Evolutionary conservation across 2,797 vertebrate species (phyloP).

Genomic region (Benthosema pterotum): DNA sequence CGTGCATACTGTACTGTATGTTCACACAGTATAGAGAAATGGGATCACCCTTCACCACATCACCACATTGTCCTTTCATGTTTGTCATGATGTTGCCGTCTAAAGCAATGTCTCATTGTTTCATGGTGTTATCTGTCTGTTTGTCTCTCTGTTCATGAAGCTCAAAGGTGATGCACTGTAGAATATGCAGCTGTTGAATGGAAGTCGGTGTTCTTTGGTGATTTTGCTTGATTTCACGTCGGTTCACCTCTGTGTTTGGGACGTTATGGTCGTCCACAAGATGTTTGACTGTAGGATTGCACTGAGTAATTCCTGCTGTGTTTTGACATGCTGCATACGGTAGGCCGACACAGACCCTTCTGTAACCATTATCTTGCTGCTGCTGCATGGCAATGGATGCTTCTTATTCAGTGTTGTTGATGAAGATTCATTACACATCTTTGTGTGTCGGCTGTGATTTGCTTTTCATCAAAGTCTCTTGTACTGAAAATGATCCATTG

Average conservation of each 20-base stretch:
- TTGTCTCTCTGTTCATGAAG: background rate
- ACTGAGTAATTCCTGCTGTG: background rate
- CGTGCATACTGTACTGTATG: too few species aligned
- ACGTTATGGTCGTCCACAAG: too few species aligned
- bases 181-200: background rate
- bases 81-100: background rate
- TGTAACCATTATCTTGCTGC: background rate
- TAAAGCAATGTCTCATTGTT: too few species aligned
- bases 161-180: background rate
- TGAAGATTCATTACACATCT: background rate
- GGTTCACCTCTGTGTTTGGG: background rate
- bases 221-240: constrained; percentile 1
- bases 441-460: constrained; percentile 9
- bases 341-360: background rate
- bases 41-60: too few species aligned
- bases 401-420: background rate
- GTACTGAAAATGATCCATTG: background rate
- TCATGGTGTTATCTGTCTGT: background rate
- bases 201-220: background rate
- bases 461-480: background rate
- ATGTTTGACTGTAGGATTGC: too few species aligned
- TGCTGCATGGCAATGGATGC: background rate
- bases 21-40: too few species aligned
- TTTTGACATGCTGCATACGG: background rate
- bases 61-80: too few species aligned